Conservation (phyloP, 2,888 invertebrate species). For the Lasioglossum leucozonium region DNA sequence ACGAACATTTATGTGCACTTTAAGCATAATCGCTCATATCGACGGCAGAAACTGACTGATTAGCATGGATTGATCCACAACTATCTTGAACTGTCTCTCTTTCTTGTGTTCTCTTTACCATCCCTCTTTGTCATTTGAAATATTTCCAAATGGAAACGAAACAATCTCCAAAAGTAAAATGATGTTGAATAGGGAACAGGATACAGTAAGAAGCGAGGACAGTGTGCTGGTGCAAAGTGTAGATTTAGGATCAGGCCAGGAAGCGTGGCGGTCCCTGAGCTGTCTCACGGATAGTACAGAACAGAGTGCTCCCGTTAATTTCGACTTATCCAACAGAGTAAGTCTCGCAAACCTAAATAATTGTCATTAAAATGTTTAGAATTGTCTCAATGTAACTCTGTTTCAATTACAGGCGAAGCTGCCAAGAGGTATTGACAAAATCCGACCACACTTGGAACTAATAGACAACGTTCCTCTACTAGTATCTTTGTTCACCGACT, state of each 20-base stretch:
- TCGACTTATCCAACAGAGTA: constrained; percentile 96
- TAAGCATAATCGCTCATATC: neutral
- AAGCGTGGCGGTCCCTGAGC: constrained; percentile 93
- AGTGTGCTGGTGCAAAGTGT: constrained; percentile 84
- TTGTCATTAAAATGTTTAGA: neutral
- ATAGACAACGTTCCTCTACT: constrained; percentile 99
- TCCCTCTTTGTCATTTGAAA: neutral
- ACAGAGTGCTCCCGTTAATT: constrained; percentile 95
- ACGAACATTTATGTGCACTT: neutral
- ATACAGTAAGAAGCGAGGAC: constrained; percentile 83
- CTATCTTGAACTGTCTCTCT: neutral
- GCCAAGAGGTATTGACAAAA: constrained; percentile 98
- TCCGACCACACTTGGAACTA: constrained; percentile 96
- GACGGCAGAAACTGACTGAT: neutral
- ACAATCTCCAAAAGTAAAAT: neutral
- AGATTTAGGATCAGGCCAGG: constrained; percentile 86
- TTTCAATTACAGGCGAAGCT: constrained; percentile 90
- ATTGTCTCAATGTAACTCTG: neutral
- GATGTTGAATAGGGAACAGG: constrained; percentile 73
- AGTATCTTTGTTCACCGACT: constrained; percentile 99
- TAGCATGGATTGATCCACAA: neutral
- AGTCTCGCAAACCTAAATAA: constrained; percentile 69
- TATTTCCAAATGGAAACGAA: neutral
- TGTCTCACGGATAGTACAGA: constrained; percentile 95
- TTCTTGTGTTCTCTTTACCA: neutral